Base-by-base conservation (phyloP, 1,140 invertebrate species). In the Streblospio benedicti region DNA sequence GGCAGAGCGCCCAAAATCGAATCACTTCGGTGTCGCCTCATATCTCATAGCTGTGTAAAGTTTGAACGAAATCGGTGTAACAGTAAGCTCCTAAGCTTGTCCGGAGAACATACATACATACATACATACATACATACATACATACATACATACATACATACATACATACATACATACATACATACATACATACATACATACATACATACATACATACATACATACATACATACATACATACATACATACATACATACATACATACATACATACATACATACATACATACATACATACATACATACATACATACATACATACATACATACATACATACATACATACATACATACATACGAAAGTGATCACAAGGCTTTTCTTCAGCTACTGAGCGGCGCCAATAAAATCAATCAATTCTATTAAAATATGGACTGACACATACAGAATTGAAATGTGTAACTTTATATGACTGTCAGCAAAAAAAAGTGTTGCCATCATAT, bases 161-260 rank as follows among this genome's bases (percentile, higher is more conserved):
- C 45, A 47, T 47, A 47, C 45, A 47, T 47, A 47, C 45, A 47
- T 47, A 47, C 45, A 47, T 47, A 47, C 45, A 47, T 47, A 47
- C 45, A 47, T 47, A 47, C 14, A 47, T 47, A 18, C n/a, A 47
- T 47, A 47, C n/a, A n/a, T n/a, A n/a, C n/a, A n/a, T n/a, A n/a
- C n/a, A n/a, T 45, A 14, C 27, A 45, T 14, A 45, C 27, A 2
- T 45, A 45, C 14, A 45, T 45, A 4, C 27, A 14, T 45, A 14
- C 27, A 45, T 14, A 45, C 14, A 2, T 45, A 45, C 14, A 45
- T 45, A 45, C 27, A 45, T 45, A 45, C 27, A 45, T 45, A 45
- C 27, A 45, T 45, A 45, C 14, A 45, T 45, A 45, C 27, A 45
- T 45, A 45, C 27, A 45, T 45, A 45, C 27, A 45, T 45, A 45